Percentiles rank a stretch among this genome's conserved stretches.
Evolutionary conservation across 2,797 vertebrate genomes (phyloP).

Genomic region (Salarias fasciatus): DNA sequence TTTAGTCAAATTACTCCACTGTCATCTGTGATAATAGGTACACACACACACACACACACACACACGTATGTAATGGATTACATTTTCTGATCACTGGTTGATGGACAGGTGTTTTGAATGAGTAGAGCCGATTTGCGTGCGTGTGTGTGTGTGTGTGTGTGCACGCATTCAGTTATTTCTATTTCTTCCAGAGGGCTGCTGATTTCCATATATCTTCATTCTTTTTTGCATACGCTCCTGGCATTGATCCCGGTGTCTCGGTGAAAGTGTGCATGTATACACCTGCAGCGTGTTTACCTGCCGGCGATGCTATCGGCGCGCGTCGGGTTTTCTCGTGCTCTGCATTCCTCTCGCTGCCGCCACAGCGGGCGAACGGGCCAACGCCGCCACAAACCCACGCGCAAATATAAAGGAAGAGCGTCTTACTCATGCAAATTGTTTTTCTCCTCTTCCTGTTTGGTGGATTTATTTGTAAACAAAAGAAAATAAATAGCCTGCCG

Average conservation of each 20-base stretch:
- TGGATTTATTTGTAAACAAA: conserved; percentile 79
- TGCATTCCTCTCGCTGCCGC: conserved; percentile 50
- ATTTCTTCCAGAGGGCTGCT: too few species aligned
- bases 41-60: conserved; percentile 32
- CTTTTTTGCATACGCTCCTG: too few species aligned
- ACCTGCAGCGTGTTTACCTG: conserved; percentile 26
- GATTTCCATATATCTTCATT: too few species aligned
- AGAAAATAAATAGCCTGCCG: conserved; percentile 85
- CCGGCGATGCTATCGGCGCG: conserved; percentile 44
- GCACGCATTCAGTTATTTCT: conserved; percentile 4
- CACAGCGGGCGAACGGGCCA: conserved; percentile 39
- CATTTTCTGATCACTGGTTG: conserved; percentile 53
- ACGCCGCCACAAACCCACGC: conserved; percentile 48
- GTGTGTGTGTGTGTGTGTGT: conserved; percentile 14
- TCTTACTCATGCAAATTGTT: conserved; percentile 79
- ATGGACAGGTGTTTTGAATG: conserved; percentile 60
- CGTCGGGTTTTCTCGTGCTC: conserved; percentile 39
- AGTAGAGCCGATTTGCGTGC: conserved; percentile 20
- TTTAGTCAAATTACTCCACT: conserved; percentile 80
- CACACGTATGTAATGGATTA: conserved; percentile 64
- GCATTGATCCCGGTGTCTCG: too few species aligned
- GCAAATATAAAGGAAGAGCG: conserved; percentile 52
- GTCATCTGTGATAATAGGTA: conserved; percentile 76
- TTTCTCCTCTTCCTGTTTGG: conserved; percentile 62
- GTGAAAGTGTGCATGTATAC: background rate